Conservation (phyloP, 2,113 vertebrate species). For the Grallaria varia region DNA sequence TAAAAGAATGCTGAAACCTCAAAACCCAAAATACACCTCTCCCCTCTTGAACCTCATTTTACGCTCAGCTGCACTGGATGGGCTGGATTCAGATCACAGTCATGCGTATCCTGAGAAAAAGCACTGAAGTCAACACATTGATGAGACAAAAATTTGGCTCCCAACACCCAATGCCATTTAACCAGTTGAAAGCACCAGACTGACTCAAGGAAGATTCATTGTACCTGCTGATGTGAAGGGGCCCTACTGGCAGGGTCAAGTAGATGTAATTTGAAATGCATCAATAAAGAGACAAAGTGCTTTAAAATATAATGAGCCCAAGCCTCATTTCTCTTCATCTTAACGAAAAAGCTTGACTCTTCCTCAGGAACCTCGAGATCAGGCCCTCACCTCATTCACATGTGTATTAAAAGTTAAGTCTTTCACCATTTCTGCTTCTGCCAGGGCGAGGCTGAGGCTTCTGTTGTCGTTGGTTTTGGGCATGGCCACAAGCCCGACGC, state of each 20-base stretch:
- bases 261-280: background rate
- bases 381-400: background rate
- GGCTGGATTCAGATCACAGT: background rate
- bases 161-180: background rate
- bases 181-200: background rate
- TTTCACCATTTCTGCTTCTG: background rate
- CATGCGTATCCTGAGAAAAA: background rate
- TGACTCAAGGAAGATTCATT: background rate
- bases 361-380: background rate
- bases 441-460: background rate
- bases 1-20: conserved; percentile 18
- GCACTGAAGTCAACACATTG: background rate
- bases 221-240: background rate
- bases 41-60: background rate
- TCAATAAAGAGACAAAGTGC: background rate
- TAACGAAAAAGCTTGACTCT: background rate
- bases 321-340: background rate
- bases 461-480: background rate
- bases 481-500: background rate
- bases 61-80: background rate
- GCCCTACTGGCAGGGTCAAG: background rate
- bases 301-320: background rate
- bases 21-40: conserved; percentile 21
- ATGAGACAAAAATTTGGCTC: background rate
- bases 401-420: background rate